These are phyloP conservation scores for Eudasyphora cyanicolor DNA, from an alignment of 2,888 invertebrate genomes.

Conservation along the genomic window DNA sequence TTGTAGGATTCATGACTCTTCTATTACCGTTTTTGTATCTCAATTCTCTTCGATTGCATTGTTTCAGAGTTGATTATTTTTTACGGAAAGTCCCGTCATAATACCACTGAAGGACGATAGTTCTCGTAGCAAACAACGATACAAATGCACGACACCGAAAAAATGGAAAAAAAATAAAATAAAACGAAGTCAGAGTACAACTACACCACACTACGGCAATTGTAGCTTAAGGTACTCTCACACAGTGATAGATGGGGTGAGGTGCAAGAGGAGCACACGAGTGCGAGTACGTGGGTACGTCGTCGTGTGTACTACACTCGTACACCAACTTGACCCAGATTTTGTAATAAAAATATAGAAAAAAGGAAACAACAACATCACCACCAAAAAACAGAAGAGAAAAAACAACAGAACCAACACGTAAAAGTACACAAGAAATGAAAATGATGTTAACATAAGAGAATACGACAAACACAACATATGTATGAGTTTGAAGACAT, in stretches of 20 bases:
- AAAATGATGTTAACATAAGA: constrained; percentile 57
- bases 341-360: constrained; percentile 52
- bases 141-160: neutral
- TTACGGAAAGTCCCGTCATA: neutral
- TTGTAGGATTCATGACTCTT: neutral
- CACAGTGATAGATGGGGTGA: too few species aligned
- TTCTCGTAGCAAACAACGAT: neutral
- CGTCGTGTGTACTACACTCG: neutral
- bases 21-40: neutral
- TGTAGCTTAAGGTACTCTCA: neutral
- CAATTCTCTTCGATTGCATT: neutral
- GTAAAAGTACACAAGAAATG: constrained; percentile 29
- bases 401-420: constrained; percentile 23
- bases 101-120: neutral
- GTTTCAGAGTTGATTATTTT: neutral
- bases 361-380: constrained; percentile 6
- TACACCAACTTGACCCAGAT: constrained; percentile 60
- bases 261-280: neutral
- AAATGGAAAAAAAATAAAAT: too few species aligned
- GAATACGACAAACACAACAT: constrained; percentile 19
- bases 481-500: too few species aligned
- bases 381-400: neutral
- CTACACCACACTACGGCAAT: neutral
- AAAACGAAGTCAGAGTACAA: neutral
- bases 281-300: neutral